Conservation (phyloP, 2,797 vertebrate genomes). For the Bradypodion ventrale region DNA sequence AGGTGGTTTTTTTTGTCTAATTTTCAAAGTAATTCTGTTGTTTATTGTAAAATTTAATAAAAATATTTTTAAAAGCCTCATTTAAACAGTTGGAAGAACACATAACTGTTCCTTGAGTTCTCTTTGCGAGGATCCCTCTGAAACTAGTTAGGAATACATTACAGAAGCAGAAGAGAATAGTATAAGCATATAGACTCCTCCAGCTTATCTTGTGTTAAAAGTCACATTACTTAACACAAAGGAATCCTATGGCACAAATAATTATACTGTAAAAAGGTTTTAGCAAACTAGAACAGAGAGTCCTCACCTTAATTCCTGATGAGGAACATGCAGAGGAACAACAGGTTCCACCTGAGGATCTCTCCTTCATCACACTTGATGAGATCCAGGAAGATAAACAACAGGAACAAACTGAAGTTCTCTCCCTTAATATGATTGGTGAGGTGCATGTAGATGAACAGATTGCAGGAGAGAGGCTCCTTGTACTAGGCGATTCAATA, state of each 20-base stretch:
- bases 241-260: background rate
- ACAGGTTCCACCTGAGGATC: too few relatives aligned
- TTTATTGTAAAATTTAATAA: too few relatives aligned
- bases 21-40: too few relatives aligned
- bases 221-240: background rate
- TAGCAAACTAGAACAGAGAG: background rate
- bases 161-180: background rate
- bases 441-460: too few relatives aligned
- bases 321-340: too few relatives aligned
- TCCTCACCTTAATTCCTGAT: background rate
- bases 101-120: background rate
- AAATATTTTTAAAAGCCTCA: background rate
- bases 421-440: too few relatives aligned
- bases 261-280: background rate
- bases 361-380: too few relatives aligned
- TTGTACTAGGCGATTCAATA: too few relatives aligned
- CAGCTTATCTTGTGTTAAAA: background rate
- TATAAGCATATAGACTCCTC: background rate
- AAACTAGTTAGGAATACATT: background rate
- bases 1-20: too few relatives aligned
- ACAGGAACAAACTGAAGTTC: too few relatives aligned
- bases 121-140: background rate
- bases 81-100: conserved; percentile 23
- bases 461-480: too few relatives aligned
- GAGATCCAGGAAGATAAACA: too few relatives aligned